Base-by-base conservation (phyloP, 2,888 invertebrate genomes). In the Erebia aethiops region DNA sequence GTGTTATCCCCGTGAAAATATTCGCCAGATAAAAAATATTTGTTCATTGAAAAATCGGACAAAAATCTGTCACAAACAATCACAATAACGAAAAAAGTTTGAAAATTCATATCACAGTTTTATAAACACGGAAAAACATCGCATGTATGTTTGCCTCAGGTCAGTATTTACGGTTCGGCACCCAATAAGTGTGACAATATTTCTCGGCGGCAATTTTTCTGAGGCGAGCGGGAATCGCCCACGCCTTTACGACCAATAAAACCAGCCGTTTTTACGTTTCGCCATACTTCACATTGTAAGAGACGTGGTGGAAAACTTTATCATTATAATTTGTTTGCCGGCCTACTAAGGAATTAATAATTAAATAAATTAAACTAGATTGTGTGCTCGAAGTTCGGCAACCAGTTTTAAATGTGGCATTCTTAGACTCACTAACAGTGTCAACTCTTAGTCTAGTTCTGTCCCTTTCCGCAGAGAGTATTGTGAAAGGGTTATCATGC, bases 171-270 rank as follows among this genome's bases (percentile, higher is more conserved):
- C 75, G 71, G 69, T 60, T 72, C 67, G 70, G 62, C 71, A 68
- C 73, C 70, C 76, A 73, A 74, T 73, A 75, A 75, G 71, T 64
- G 76, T 67, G 73, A 69, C 75, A 73, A 71, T 76, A 71, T 72
- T 71, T 72, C 74, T 72, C 58, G 51, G 60, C 46, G 43, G 67
- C 72, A 75, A 75, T 75, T 74, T 74, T 69, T 72, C 72, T 72
- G 75, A 64, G 62, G 61, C 69, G 60, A 71, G 69, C 70, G 67
- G 67, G 54, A 63, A 56, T 14, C 64, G 72, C 65, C 70, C 70
- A 71, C 67, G 65, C 68, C 74, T 68, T 78, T 76, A 78, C 74
- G 74, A 68, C 71, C 76, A 72, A 75, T 77, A 77, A 77, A 77
- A 72, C 67, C 60, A 68, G 56, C 16, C 67, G 61, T 56, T 73